Base-by-base conservation (phyloP, 2,113 vertebrate genomes). In the Muntiacus muntjak region DNA sequence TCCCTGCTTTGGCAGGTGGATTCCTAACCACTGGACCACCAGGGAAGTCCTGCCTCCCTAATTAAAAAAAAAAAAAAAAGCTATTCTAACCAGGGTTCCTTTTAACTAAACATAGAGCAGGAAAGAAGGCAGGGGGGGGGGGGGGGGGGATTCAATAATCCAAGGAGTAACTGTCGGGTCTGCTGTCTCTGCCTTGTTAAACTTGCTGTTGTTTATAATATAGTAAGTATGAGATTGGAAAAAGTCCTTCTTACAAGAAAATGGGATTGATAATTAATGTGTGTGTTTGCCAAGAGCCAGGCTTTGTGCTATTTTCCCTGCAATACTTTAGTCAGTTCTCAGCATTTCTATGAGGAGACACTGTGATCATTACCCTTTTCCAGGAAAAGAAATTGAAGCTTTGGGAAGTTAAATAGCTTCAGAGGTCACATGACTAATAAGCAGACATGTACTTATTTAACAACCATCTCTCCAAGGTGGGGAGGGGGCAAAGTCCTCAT, bases 111-210 rank as follows among this genome's bases (percentile, higher is more conserved):
- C 43, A 15, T 2, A 28, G 5, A 47, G 62, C 15, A 36, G 79
- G 40, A 40, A 17, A 28, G 1, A 21, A 43, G 36, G 19, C 13
- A 2, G 11, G 50, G 62, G 3, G 7, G 2, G 4, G 7, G 11
- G 16, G 55, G 21, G 21, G 3, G 7, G 25, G 13, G 45, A 2
- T 74, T 52, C 50, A 11, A 11, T 55, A 54, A 50, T 54, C 43
- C 26, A 6, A 57, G 82, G 47, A 40, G 12, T 81, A 25, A 13
- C 71, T 83, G 25, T 57, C 36, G 36, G 60, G 21, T 64, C 83
- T 71, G 25, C 82, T 92, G 26, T 83, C 47, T 93, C 60, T 78
- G 54, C 47, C 81, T 89, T 89, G 54, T 67, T 71, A 60, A 30
- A 30, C 25, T 62, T 54, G 47, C 21, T 55, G 93, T 84, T 94